phyloP scores from a whole-genome alignment of 2,113 vertebrate species.

The Bubo bubo region DNA sequence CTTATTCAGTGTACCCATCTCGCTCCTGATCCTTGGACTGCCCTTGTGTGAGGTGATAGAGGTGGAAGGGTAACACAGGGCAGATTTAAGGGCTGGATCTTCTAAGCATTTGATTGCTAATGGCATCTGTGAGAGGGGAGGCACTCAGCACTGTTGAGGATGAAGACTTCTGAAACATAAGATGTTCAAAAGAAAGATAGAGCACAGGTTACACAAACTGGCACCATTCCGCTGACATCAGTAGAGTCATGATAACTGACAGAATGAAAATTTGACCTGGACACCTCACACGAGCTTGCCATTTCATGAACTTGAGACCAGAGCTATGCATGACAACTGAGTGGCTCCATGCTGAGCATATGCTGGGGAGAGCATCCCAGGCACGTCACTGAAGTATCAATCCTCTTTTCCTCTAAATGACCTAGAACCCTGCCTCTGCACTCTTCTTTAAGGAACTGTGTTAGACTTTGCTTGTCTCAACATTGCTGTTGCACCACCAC shows the following conservation, averaged over 20 bases:
- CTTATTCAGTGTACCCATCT: background rate
- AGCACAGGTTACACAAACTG: background rate
- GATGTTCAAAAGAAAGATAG: background rate
- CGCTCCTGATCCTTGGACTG: background rate
- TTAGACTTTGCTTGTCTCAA: no score
- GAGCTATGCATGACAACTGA: background rate
- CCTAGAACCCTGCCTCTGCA: background rate
- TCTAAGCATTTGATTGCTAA: background rate
- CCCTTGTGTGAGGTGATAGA: background rate
- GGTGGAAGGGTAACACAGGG: background rate
- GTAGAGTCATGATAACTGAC: background rate
- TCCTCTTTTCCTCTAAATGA: background rate
- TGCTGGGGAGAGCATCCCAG: background rate
- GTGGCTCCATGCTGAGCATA: rapidly evolving
- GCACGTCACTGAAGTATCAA: background rate
- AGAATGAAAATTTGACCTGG: background rate
- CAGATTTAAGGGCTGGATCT: background rate
- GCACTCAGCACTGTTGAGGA: background rate
- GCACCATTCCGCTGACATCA: background rate
- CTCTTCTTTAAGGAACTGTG: background rate
- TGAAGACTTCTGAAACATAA: background rate
- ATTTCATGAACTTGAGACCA: background rate
- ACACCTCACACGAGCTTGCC: background rate
- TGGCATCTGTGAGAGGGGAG: background rate
- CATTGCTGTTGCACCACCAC: no score